These are phyloP conservation scores for Thamnophis elegans DNA, from an alignment of 2,797 vertebrate genomes.

Conservation along the genomic window DNA sequence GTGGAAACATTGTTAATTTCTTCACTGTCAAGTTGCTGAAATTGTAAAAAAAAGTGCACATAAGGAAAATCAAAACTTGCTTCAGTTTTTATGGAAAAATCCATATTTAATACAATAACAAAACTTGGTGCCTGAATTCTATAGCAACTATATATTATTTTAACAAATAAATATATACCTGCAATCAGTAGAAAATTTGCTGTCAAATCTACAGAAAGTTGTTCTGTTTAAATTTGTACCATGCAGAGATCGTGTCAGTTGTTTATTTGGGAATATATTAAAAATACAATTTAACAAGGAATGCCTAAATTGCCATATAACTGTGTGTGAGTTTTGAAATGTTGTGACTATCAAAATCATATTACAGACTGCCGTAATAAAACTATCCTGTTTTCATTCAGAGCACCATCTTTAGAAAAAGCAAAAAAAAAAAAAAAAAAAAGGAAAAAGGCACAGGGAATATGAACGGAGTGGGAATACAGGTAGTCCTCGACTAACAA, in stretches of 20 bases:
- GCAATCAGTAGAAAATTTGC: neutral
- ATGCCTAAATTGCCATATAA: neutral
- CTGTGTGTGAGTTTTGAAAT: neutral
- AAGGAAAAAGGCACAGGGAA: neutral
- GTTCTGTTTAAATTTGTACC: neutral
- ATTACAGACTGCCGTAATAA: neutral
- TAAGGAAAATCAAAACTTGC: slow-evolving; percentile 4
- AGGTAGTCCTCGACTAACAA: neutral
- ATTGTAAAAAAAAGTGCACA: neutral
- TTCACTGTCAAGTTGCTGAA: slow-evolving; percentile 82
- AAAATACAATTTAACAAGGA: neutral
- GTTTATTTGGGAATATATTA: neutral
- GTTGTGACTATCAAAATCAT: neutral
- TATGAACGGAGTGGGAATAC: neutral
- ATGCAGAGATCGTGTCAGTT: neutral
- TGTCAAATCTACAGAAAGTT: neutral
- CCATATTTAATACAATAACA: neutral
- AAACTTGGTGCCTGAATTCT: neutral
- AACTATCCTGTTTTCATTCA: neutral
- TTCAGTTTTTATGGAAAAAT: slow-evolving; percentile 19
- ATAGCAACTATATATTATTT: neutral
- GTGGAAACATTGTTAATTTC: slow-evolving; percentile 72
- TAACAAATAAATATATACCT: neutral
- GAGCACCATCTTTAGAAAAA: neutral
- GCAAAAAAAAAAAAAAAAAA: neutral